These are phyloP conservation scores for Taxidea taxus DNA, from an alignment of 2,113 vertebrate genomes.

Conservation along the genomic window DNA sequence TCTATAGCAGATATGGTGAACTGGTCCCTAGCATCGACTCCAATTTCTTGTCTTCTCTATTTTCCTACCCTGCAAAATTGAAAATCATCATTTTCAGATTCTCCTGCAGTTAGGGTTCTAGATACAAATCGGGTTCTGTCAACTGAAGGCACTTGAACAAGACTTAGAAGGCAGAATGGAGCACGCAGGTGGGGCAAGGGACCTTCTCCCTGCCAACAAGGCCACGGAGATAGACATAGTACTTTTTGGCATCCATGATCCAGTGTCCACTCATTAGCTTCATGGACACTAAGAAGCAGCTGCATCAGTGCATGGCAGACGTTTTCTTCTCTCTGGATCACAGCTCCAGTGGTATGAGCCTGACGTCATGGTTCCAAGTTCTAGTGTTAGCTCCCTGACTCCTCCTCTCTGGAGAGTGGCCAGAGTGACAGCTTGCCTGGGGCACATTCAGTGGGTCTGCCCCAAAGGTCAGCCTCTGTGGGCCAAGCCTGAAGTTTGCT, in stretches of 20 bases:
- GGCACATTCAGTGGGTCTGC: background rate
- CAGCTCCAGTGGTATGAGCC: background rate
- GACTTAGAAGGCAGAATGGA: background rate
- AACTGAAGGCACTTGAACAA: background rate
- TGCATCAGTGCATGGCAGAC: background rate
- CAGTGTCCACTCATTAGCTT: background rate
- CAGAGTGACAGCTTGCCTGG: background rate
- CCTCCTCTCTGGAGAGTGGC: background rate
- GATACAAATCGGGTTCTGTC: background rate
- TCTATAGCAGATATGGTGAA: background rate
- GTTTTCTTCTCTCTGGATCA: background rate
- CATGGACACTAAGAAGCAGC: background rate
- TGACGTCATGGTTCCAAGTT: background rate
- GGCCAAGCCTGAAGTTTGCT: background rate
- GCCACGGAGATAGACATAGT: background rate
- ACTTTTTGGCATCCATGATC: background rate
- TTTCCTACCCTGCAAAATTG: background rate
- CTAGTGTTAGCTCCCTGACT: background rate
- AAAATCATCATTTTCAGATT: conserved; percentile 14
- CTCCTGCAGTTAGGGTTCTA: background rate
- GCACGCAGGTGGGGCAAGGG: no score
- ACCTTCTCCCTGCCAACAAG: background rate
- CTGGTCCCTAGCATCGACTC: background rate
- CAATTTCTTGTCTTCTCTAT: background rate
- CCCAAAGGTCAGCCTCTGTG: background rate